These are phyloP conservation scores for Arothron firmamentum DNA, from an alignment of 2,113 vertebrate species.

Conservation along the genomic window DNA sequence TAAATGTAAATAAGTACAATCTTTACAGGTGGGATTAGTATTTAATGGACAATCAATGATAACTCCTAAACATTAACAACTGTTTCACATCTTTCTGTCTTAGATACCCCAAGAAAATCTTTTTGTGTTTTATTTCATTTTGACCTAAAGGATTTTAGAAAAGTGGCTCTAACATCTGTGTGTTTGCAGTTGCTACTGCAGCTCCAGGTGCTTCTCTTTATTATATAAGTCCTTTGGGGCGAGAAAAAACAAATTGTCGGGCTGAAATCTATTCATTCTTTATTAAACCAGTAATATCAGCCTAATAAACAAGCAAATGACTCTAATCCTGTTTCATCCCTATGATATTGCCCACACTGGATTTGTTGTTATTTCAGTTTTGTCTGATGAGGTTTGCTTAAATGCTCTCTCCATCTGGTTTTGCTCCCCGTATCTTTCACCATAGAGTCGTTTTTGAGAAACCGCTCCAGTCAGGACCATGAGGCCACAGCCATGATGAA, in stretches of 20 bases:
- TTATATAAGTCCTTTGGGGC: neutral
- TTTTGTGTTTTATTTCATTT: too few relatives aligned
- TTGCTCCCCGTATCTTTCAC: neutral
- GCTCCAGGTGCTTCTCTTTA: neutral
- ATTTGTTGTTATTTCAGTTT: neutral
- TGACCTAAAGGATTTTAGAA: too few relatives aligned
- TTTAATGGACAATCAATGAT: neutral
- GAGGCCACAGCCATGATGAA: slow-evolving; percentile 86
- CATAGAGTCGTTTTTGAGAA: slow-evolving; percentile 78
- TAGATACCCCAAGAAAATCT: too few relatives aligned
- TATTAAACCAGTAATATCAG: neutral
- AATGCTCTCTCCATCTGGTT: neutral
- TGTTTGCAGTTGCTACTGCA: neutral
- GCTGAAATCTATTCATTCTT: neutral
- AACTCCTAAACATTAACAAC: neutral
- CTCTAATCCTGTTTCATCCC: slow-evolving; percentile 3
- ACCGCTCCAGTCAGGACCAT: slow-evolving; percentile 77
- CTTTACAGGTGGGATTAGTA: neutral
- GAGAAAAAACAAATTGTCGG: neutral
- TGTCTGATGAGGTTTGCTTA: neutral
- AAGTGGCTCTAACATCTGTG: neutral
- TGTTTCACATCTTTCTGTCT: neutral
- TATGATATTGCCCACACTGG: neutral
- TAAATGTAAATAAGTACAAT: too few relatives aligned
- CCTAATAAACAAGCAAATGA: neutral